Evolutionary conservation across 2,888 invertebrate species (phyloP).

Genomic region (Eupithecia exiguata): DNA sequence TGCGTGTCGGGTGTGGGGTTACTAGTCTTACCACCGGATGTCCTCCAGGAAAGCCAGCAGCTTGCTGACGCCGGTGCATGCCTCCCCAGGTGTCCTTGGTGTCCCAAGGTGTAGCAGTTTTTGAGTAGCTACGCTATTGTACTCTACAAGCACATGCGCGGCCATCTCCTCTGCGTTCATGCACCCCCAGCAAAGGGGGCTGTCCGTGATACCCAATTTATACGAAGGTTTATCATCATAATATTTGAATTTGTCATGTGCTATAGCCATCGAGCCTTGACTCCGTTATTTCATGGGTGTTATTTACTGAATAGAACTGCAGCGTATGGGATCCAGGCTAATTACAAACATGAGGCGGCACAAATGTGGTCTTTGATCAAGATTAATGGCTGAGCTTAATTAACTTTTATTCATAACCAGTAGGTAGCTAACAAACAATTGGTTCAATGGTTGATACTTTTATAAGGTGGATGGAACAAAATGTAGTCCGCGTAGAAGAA

Average conservation of each 20-base stretch:
- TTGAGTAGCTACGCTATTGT: no score
- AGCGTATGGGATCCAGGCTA: constrained; percentile 29
- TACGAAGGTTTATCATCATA: not conserved
- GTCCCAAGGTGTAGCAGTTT: no score
- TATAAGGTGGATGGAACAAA: not conserved
- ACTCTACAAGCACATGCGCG: no score
- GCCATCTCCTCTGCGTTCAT: no score
- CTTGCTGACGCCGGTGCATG: no score
- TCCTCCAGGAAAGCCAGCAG: no score
- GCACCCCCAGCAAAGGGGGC: no score
- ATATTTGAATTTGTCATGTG: not conserved
- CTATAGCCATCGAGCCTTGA: not conserved
- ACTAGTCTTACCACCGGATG: no score
- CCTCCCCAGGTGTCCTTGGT: no score
- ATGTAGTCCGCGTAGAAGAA: no score
- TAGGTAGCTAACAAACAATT: not conserved
- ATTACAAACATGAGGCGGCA: constrained; percentile 33
- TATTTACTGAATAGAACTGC: constrained; percentile 35
- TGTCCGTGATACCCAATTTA: no score
- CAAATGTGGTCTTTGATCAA: constrained; percentile 27
- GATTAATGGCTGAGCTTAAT: constrained; percentile 26
- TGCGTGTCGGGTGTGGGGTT: no score
- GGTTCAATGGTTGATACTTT: not conserved
- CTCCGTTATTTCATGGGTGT: constrained; percentile 26
- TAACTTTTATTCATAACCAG: constrained; percentile 17